Percentiles rank a stretch among this genome's conserved stretches.
Evolutionary conservation across 2,113 vertebrate genomes (phyloP).

Genomic region (Sphaerodactylus townsendi): DNA sequence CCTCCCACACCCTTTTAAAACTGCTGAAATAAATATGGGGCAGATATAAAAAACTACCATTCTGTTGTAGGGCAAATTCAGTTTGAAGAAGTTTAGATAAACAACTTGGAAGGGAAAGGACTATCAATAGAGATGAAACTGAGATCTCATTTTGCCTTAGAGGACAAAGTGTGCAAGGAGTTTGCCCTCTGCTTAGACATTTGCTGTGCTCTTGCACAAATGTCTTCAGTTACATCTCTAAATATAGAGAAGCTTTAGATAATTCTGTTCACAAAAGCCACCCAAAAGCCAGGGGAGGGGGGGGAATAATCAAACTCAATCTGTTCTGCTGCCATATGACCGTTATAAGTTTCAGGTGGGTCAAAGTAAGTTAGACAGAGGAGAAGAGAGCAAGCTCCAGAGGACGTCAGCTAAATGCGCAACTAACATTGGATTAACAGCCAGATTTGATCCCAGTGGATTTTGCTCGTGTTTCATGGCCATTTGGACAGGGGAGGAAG

Average conservation of each 20-base stretch:
- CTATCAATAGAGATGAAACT: not conserved
- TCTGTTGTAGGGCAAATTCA: not conserved
- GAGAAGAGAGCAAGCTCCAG: not conserved
- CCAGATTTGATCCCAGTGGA: not conserved
- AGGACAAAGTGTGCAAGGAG: not conserved
- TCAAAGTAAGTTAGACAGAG: not conserved
- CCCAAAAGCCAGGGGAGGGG: too few species aligned
- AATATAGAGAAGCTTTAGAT: conserved; percentile 7
- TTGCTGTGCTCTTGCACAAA: not conserved
- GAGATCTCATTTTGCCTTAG: not conserved
- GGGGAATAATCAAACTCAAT: not conserved
- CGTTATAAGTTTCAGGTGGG: not conserved
- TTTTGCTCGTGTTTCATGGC: not conserved
- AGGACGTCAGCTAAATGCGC: not conserved
- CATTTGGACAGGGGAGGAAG: not conserved
- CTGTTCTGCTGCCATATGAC: not conserved
- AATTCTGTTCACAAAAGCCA: not conserved
- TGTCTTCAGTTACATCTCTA: conserved; percentile 1
- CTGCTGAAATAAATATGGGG: not conserved
- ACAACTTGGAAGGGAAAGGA: not conserved
- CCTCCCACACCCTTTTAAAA: not conserved
- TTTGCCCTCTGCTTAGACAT: not conserved
- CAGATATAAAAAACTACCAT: not conserved
- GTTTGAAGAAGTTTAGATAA: conserved; percentile 1
- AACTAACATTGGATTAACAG: not conserved